Evolutionary conservation across 2,113 vertebrate species (phyloP), one percentile per base, ranked within the genome.

Genomic region (Dunckerocampus dactyliophorus): DNA sequence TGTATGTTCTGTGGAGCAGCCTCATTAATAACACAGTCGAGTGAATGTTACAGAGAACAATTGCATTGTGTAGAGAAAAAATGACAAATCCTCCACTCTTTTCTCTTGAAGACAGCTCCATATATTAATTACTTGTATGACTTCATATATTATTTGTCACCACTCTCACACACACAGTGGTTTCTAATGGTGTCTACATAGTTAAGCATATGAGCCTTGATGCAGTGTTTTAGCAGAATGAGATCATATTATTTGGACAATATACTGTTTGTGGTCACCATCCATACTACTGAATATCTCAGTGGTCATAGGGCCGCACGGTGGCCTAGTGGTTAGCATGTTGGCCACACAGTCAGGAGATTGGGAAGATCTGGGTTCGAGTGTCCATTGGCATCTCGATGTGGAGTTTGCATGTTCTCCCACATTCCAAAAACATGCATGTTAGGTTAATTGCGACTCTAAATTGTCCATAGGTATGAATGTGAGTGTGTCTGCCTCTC

Each of bases 121-220:
- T 89, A 85, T 90, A 85, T 90, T 90, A 88, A 90, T 90, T 88
- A 89, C 76, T 80, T 79, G 88, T 82, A 88, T 68, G 76, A 84
- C 81, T 87, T 85, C 77, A 86, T 89, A 87, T 69, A 80, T 88
- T 87, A 87, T 88, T 87, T 84, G 70, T 76, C 63, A 80, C 60
- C 58, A 69, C 71, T 74, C 64, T 63, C 52, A 65, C 47, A 21
- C 63, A 64, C 65, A 61, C 72, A 81, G 66, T 66, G 80, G 85
- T 79, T 87, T 82, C 87, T 88, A 88, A 87, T 85, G 65, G 62
- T 54, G 67, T 65, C 62, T 31, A 45, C 22, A 28, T 28, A 65
- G 68, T 74, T 72, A 62, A 65, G 50, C 17, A 5, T 9, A 10
- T 49, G 39, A 64, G 43, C 14, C 57, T 72, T 56, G 57, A 21